These are phyloP conservation scores for Fulmarus glacialis DNA, from an alignment of 2,113 vertebrate species.

Conservation along the genomic window DNA sequence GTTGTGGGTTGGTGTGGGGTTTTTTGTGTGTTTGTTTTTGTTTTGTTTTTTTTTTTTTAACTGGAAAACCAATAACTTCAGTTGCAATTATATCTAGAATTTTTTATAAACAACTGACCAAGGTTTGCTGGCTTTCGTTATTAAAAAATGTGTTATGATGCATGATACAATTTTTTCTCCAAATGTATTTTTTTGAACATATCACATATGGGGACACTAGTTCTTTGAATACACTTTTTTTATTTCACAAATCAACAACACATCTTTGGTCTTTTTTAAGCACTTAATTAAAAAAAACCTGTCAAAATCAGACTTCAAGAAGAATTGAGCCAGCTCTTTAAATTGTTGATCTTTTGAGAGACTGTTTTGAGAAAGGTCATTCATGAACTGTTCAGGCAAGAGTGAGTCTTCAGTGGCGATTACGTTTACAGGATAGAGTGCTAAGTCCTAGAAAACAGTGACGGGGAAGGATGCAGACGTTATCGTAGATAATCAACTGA, in stretches of 20 bases:
- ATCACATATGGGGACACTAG: not conserved
- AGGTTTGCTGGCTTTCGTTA: not conserved
- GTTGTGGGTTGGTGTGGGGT: fast-evolving
- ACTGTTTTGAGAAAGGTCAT: not conserved
- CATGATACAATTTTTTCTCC: not conserved
- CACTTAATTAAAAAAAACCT: not conserved
- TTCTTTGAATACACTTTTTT: not conserved
- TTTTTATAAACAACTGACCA: not conserved
- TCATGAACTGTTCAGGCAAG: not conserved
- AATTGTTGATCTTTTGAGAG: not conserved
- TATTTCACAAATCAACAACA: not conserved
- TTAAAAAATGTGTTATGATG: not conserved
- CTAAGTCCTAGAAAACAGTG: not conserved
- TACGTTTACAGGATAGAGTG: not conserved
- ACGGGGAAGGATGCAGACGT: not conserved
- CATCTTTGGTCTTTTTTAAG: not conserved
- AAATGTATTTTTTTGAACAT: not conserved
- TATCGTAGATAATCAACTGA: not conserved
- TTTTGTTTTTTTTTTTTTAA: not conserved
- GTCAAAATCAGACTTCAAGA: not conserved
- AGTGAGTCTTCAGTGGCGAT: not conserved
- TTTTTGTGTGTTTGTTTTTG: not conserved
- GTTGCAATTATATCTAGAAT: not conserved
- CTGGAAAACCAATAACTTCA: not conserved
- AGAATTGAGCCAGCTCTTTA: not conserved